Evolutionary conservation across 1,140 invertebrate genomes (phyloP), one percentile per base, ranked within the genome.

Genomic region (Kradibia gibbosae): DNA sequence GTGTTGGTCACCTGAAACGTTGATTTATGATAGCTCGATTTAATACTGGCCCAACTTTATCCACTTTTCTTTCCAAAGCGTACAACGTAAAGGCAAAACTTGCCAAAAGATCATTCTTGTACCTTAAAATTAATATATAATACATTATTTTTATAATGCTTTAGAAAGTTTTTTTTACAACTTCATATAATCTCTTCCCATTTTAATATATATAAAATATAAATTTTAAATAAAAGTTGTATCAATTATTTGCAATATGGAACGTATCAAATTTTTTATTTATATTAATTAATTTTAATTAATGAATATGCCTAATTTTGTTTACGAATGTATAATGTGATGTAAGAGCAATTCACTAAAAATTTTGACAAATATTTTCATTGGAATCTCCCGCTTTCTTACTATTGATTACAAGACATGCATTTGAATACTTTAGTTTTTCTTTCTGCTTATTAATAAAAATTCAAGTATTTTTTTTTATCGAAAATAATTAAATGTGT

Each of bases 1-100:
- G 48, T 17, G 10, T 39, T 77, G 80, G 73, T 78, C 75, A 82
- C 31, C 80, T 73, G 75, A 82, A 78, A 73, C 65, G 53, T 17
- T 82, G 75, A 82, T 82, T 82, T 82, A 82, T 78, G 42, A 34
- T 11, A 20, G 50, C 39, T 71, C 73, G 28, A 81, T 76, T 81
- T 76, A 81, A 81, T 81, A 55, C 71, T 67, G 60, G 48, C 17
- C 62, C 65, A 73, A 65, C 71, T 73, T 74, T 65, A 28, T 48
- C 34, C 57, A 55, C 57, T 39, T 81, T 65, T 53, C 57, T 57
- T 73, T 42, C 25, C 25, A 25, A 48, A 22, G 11, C 31, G n/a
- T 77, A 67, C 75, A 45, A 36, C 78, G 10, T 10, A 34, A 73
- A 79, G 25, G 28, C 36, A 10, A 53, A 20, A 1, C 55, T 72